Evolutionary conservation across 2,888 invertebrate species (phyloP).

Genomic region (Tanaodytes sp.): DNA sequence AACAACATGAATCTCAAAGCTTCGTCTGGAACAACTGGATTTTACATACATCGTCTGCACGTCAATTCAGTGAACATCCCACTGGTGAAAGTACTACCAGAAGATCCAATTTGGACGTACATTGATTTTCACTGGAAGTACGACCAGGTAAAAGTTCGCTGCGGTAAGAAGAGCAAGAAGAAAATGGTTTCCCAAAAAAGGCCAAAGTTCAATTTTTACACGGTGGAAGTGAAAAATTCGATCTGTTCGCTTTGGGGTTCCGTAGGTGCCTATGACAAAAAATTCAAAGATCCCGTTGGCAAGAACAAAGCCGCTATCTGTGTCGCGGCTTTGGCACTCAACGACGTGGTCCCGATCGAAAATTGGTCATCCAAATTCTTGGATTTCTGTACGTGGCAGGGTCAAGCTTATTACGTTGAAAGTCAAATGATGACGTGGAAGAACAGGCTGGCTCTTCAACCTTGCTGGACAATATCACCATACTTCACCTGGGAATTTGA

Average conservation of each 20-base stretch:
- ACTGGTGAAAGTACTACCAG: conserved; percentile 58
- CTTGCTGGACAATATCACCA: conserved; percentile 63
- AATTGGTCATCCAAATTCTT: conserved; percentile 67
- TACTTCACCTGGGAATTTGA: conserved; percentile 64
- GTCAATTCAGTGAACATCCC: conserved; percentile 63
- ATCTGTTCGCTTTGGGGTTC: conserved; percentile 70
- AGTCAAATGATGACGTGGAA: conserved; percentile 58
- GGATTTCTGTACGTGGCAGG: conserved; percentile 67
- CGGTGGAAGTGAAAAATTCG: conserved; percentile 64
- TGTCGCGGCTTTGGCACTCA: conserved; percentile 63
- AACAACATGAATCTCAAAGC: conserved; percentile 64
- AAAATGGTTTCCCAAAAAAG: conserved; percentile 33
- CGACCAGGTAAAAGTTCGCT: conserved; percentile 35
- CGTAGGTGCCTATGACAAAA: conserved; percentile 63
- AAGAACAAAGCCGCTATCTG: conserved; percentile 67
- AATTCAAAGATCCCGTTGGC: conserved; percentile 63
- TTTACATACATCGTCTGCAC: conserved; percentile 67
- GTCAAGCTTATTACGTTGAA: conserved; percentile 66
- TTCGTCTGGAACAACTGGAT: conserved; percentile 64
- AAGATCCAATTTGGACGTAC: conserved; percentile 70
- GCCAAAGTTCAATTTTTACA: conserved; percentile 66
- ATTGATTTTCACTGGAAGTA: conserved; percentile 70
- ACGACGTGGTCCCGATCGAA: conserved; percentile 64
- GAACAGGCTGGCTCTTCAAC: conserved; percentile 63
- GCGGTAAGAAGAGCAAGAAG: conserved; percentile 10